Percentiles rank a stretch among this genome's conserved stretches.
Conservation (phyloP, 2,113 vertebrate genomes). For the Nycticebus coucang region DNA sequence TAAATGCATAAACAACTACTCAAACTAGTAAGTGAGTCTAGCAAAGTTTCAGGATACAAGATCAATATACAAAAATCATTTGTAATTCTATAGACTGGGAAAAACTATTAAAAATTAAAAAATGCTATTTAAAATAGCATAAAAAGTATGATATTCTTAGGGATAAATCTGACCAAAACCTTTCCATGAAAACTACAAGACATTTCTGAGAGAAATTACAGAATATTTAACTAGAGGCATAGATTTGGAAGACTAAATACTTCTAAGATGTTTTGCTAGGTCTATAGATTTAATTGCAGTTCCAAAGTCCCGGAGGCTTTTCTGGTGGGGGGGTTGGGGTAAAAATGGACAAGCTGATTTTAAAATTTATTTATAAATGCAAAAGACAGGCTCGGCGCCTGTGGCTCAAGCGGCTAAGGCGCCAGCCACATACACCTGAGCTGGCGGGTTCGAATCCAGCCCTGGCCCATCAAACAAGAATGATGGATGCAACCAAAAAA, state of each 20-base stretch:
- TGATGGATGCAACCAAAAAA: too few relatives aligned
- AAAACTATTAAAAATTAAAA: not conserved
- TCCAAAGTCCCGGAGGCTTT: not conserved
- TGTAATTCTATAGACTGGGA: not conserved
- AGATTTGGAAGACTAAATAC: not conserved
- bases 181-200: slow-evolving; percentile 21
- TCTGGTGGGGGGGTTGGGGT: too few relatives aligned
- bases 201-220: not conserved
- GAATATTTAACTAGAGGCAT: not conserved
- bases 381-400: not conserved
- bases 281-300: not conserved
- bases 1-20: not conserved
- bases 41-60: not conserved
- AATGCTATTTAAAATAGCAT: not conserved
- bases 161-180: not conserved
- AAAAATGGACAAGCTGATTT: not conserved
- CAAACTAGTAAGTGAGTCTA: not conserved
- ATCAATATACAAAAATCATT: not conserved
- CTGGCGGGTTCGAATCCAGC: too few relatives aligned
- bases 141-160: not conserved
- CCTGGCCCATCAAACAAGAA: too few relatives aligned
- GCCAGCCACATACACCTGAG: too few relatives aligned
- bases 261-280: not conserved
- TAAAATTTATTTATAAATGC: not conserved
- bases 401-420: too few relatives aligned